Evolutionary conservation across 2,113 vertebrate genomes (phyloP).

Genomic region (Ammodytes marinus): DNA sequence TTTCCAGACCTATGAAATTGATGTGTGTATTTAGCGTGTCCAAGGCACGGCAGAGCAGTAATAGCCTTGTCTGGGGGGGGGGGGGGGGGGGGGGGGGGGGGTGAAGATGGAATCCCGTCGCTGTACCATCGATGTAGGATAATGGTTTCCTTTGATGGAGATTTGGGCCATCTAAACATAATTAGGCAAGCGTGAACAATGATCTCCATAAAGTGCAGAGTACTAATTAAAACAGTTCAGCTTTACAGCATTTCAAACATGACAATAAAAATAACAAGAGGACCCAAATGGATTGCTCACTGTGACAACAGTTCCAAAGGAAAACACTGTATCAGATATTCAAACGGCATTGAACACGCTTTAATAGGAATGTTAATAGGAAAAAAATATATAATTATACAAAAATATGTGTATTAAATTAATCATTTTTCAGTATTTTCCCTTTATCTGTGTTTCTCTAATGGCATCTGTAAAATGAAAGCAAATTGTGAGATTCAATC

Average conservation of each 20-base stretch:
- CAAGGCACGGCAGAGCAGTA: constrained; percentile 78
- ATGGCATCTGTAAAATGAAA: constrained; percentile 44
- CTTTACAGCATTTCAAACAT: constrained; percentile 83
- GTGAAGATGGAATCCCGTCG: constrained; percentile 79
- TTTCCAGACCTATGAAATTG: constrained; percentile 81
- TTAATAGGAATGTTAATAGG: constrained; percentile 54
- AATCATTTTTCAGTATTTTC: constrained; percentile 47
- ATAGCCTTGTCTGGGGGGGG: constrained; percentile 74
- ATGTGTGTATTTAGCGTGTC: constrained; percentile 85
- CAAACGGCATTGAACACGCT: constrained; percentile 51
- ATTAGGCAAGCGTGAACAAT: constrained; percentile 85
- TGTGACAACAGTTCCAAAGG: constrained; percentile 59
- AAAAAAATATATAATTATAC: constrained; percentile 50
- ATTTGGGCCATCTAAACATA: constrained; percentile 82
- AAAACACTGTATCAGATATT: constrained; percentile 58
- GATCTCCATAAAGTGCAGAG: constrained; percentile 82
- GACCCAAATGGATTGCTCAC: constrained; percentile 74
- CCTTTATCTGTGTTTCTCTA: constrained; percentile 28
- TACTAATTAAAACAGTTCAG: constrained; percentile 86
- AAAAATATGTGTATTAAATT: constrained; percentile 58
- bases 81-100: constrained; percentile 36
- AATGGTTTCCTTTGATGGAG: constrained; percentile 82
- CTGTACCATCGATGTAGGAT: constrained; percentile 77
- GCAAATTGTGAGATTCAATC: constrained; percentile 37
- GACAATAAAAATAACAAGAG: constrained; percentile 83